Conservation (phyloP, 2,888 invertebrate species). For the Drosophila silvestris region DNA sequence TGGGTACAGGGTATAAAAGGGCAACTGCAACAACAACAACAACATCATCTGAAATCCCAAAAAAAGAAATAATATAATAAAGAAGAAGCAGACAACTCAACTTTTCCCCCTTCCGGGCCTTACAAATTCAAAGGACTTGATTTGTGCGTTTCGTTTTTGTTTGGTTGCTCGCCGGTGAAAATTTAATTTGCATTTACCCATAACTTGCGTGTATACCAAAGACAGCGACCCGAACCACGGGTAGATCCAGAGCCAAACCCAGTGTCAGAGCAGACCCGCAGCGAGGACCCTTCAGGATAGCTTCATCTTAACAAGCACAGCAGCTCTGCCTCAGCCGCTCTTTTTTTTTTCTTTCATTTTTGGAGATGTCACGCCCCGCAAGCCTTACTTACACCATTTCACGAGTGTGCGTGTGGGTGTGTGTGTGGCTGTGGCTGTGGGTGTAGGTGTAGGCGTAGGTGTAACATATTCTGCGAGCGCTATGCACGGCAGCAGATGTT, state of each 20-base stretch:
- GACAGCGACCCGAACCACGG: conserved; percentile 32
- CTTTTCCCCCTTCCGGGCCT: conserved; percentile 4
- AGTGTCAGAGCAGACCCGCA: background rate
- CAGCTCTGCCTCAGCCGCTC: conserved; percentile 13
- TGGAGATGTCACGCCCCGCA: conserved; percentile 19
- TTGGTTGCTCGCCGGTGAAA: conserved; percentile 54
- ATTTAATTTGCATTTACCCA: conserved; percentile 79
- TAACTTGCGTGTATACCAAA: conserved; percentile 53
- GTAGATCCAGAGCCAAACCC: background rate
- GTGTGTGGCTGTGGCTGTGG: conserved; percentile 12
- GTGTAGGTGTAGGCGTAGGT: conserved; percentile 20
- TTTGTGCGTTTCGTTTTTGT: conserved; percentile 49
- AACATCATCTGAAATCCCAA: background rate
- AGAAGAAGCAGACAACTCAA: conserved; percentile 24
- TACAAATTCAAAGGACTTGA: conserved; percentile 53
- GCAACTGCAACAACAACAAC: conserved; percentile 34
- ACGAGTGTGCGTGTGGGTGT: conserved; percentile 7
- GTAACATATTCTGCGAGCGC: conserved; percentile 44
- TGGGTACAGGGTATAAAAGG: conserved; percentile 11
- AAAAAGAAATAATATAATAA: conserved; percentile 22
- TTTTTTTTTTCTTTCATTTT: background rate
- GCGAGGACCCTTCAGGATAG: conserved; percentile 20
- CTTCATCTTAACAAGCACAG: conserved; percentile 26
- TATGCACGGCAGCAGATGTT: conserved; percentile 73
- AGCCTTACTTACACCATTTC: conserved; percentile 48